Percentiles rank a stretch among this genome's conserved stretches.
These are phyloP conservation scores for Pseudobourletiella spinata DNA, from an alignment of 1,140 invertebrate species.

Conservation along the genomic window DNA sequence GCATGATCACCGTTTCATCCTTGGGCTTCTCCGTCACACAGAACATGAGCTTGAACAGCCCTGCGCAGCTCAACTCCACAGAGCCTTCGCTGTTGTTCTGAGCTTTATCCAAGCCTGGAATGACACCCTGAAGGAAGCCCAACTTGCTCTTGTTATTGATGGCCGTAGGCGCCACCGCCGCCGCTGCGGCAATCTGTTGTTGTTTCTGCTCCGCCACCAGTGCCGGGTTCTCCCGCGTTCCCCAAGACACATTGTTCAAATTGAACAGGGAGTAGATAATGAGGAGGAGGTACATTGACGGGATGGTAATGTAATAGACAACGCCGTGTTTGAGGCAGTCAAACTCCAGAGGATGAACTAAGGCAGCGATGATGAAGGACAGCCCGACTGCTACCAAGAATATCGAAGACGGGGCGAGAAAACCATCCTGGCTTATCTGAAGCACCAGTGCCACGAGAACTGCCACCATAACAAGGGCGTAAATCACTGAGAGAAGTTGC, in stretches of 20 bases:
- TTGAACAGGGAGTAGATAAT: slow-evolving; percentile 87
- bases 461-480: slow-evolving; percentile 85
- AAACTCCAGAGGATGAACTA: slow-evolving; percentile 59
- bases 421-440: slow-evolving; percentile 69
- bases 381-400: slow-evolving; percentile 57
- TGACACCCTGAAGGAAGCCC: slow-evolving; percentile 18
- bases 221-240: slow-evolving; percentile 57
- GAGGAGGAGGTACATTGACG: slow-evolving; percentile 86
- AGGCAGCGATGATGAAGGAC: slow-evolving; percentile 57
- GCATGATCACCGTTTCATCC: slow-evolving; percentile 40
- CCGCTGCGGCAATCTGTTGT: slow-evolving; percentile 5
- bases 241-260: slow-evolving; percentile 78
- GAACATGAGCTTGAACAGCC: slow-evolving; percentile 43
- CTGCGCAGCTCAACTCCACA: slow-evolving; percentile 42
- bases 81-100: slow-evolving; percentile 42
- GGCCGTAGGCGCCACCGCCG: background rate
- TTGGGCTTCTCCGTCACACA: slow-evolving; percentile 42
- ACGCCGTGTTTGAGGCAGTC: slow-evolving; percentile 63
- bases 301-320: slow-evolving; percentile 84
- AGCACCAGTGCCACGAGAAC: slow-evolving; percentile 78
- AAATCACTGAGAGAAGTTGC: slow-evolving; percentile 62
- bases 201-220: slow-evolving; percentile 17
- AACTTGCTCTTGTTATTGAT: slow-evolving; percentile 24
- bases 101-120: slow-evolving; percentile 7
- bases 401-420: slow-evolving; percentile 65